These are phyloP conservation scores for Lithophane socia DNA, from an alignment of 2,888 invertebrate species.

Conservation along the genomic window DNA sequence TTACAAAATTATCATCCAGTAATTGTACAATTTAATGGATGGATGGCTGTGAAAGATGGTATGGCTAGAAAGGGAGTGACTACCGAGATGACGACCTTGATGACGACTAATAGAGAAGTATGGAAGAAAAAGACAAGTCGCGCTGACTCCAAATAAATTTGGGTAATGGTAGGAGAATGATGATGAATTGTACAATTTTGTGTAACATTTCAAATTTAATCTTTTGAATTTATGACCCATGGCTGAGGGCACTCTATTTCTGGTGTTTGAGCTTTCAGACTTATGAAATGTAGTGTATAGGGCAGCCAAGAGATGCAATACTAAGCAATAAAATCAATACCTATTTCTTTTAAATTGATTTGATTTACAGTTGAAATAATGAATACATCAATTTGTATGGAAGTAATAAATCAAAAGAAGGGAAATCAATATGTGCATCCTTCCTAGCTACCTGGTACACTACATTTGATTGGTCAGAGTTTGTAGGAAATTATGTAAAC, in stretches of 20 bases:
- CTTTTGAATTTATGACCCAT: conserved; percentile 22
- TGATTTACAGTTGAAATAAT: neutral
- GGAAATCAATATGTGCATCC: conserved; percentile 25
- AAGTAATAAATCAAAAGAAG: conserved; percentile 14
- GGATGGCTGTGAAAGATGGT: no score
- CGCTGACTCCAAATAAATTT: no score
- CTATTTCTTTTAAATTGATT: neutral
- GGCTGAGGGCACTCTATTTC: conserved; percentile 6
- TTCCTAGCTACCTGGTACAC: conserved; percentile 1
- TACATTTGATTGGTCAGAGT: conserved; percentile 21
- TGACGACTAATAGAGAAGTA: no score
- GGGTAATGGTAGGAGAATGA: no score
- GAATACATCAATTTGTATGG: conserved; percentile 1
- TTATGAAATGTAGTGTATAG: conserved; percentile 13
- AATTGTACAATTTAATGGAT: no score
- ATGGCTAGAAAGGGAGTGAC: no score
- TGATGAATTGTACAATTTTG: conserved; percentile 4
- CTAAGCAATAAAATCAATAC: neutral
- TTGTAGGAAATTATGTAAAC: conserved; percentile 43
- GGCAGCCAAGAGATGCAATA: neutral
- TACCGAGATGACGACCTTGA: no score
- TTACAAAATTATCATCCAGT: conserved; percentile 2
- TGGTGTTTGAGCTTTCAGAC: conserved; percentile 1
- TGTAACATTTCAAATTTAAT: conserved; percentile 30
- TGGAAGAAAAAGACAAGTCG: no score